Conservation (phyloP, 2,113 vertebrate species). For the Mirza zaza region DNA sequence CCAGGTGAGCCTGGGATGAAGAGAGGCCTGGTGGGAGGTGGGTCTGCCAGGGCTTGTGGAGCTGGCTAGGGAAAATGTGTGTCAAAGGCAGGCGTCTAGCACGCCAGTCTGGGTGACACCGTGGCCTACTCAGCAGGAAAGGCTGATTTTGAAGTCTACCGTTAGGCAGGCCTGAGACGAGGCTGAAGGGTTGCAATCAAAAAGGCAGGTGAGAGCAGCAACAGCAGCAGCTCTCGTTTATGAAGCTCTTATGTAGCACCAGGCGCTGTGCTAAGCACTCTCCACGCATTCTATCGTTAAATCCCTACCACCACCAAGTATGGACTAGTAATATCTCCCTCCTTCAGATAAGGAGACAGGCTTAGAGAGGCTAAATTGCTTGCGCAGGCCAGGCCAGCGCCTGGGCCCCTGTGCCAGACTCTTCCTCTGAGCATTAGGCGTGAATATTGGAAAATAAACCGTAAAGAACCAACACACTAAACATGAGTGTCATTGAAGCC, state of each 20-base stretch:
- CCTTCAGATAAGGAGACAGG: not conserved
- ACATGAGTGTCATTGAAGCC: not conserved
- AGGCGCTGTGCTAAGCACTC: not conserved
- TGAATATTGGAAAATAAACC: not conserved
- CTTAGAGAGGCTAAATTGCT: not conserved
- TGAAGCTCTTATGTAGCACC: fast-evolving
- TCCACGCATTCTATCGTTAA: not conserved
- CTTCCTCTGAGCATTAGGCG: not conserved
- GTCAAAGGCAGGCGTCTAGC: not conserved
- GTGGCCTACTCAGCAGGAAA: not conserved
- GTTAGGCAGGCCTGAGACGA: fast-evolving
- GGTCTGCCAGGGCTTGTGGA: not conserved
- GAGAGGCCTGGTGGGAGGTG: not conserved
- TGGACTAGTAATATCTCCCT: not conserved
- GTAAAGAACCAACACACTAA: not conserved
- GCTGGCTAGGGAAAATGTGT: not conserved
- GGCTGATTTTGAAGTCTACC: not conserved
- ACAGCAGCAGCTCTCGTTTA: too few relatives aligned
- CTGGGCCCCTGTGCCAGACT: not conserved
- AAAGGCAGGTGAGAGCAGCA: fast-evolving
- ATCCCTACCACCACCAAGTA: not conserved
- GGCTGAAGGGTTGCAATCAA: not conserved
- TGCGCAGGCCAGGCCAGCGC: not conserved
- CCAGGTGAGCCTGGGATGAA: not conserved
- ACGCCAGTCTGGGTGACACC: not conserved